Evolutionary conservation across 2,888 invertebrate species (phyloP), one percentile per base, ranked within the genome.

Genomic region (Parasteatoda lunata): DNA sequence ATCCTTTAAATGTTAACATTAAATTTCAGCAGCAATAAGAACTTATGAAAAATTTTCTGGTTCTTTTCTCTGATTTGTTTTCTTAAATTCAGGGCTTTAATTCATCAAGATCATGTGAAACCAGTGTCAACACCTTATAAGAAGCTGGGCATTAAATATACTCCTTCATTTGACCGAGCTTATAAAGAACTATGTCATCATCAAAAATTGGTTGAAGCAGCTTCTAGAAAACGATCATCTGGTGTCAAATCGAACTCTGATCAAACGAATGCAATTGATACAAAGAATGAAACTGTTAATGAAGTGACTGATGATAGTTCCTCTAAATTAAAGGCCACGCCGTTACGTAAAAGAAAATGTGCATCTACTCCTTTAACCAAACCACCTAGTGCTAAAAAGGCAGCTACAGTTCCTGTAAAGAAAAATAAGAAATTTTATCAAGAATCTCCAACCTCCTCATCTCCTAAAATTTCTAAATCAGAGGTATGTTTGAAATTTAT

Each of bases 161-260:
- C 88, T 13, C 65, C 85, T 47, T 82, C 89, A 52, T 82, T 89
- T 59, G 83, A 86, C 85, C 94, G 94, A 91, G 95, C 96, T 3
- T 93, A 94, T 90, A 94, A 95, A 87, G 96, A 96, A 91, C 91
- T 96, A 72, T 93, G 93, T 79, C 93, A 94, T 78, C 95, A 96
- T 92, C 95, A 95, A 91, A 93, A 93, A 89, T 79, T 90, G 65
- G 78, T 84, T n/a, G 72, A 77, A 54, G 71, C 75, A 9, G 65
- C 79, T 45, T 65, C 69, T 7, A 86, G 79, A 75, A 76, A 15
- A 11, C 75, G 68, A 45, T 8, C 64, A 68, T 64, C 65, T 3
- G 8, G 13, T 45, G 45, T 11, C 51, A 66, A 52, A 4, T 7
- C 70, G 13, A 75, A 78, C 4, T 59, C 59, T 59, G 69, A 5